Conservation (phyloP, 2,797 vertebrate species). For the Graptemys geographica region DNA sequence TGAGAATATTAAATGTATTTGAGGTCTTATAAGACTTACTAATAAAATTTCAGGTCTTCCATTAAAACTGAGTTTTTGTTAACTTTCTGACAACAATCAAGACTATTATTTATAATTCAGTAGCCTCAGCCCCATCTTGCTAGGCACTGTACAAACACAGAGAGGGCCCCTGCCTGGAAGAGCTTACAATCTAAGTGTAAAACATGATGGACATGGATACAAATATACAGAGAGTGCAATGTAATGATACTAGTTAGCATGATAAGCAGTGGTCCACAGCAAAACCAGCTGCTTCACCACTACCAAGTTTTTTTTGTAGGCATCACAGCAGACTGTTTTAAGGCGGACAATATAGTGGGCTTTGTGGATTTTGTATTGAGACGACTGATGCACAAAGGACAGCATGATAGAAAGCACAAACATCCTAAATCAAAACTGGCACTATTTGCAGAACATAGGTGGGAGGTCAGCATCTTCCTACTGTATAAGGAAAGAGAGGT, state of each 20-base stretch:
- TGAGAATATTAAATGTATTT: background rate
- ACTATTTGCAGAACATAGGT: background rate
- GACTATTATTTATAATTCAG: background rate
- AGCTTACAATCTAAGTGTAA: background rate
- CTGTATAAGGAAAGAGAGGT: conserved; percentile 60
- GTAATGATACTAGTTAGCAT: background rate
- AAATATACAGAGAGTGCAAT: background rate
- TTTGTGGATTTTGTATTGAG: fast-evolving
- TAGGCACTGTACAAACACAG: fast-evolving
- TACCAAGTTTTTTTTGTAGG: background rate
- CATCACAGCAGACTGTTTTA: background rate
- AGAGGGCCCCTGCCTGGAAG: background rate
- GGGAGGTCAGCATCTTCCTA: background rate
- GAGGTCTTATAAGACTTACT: background rate
- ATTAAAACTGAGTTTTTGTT: background rate
- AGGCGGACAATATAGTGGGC: background rate
- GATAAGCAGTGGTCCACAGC: background rate
- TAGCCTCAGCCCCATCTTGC: fast-evolving
- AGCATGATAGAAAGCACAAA: background rate
- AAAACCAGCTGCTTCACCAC: background rate
- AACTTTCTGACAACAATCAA: background rate
- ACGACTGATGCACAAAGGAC: background rate
- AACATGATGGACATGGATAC: background rate
- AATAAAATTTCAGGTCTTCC: background rate
- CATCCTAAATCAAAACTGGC: background rate